A percentile compares a stretch with the other conserved stretches of the same genome.
These are phyloP conservation scores for Tychaedon coryphoeus DNA, from an alignment of 2,113 vertebrate genomes.

Conservation along the genomic window DNA sequence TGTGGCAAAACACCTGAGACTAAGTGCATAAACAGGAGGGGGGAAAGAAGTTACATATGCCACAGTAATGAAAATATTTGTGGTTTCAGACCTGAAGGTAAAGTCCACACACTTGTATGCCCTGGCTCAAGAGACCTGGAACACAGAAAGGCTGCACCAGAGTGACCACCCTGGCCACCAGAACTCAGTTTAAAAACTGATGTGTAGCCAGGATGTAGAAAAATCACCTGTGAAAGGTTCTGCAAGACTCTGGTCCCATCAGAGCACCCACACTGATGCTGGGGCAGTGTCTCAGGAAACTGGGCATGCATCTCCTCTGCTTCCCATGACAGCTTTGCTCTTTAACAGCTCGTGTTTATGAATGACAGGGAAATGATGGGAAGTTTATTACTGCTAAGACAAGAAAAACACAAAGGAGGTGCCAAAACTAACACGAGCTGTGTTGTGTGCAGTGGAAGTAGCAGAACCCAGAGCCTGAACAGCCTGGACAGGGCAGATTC, in stretches of 20 bases:
- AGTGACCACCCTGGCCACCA: neutral
- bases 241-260: neutral
- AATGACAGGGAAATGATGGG: neutral
- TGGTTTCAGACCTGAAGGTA: neutral
- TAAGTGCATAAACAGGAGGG: accelerated
- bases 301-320: neutral
- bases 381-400: neutral
- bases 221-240: neutral
- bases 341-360: neutral
- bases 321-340: neutral
- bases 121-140: neutral
- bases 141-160: neutral
- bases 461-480: neutral
- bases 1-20: neutral
- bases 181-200: neutral
- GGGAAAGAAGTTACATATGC: neutral
- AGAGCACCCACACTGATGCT: neutral
- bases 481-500: accelerated
- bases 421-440: neutral
- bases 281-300: neutral
- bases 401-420: neutral
- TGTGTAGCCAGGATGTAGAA: neutral
- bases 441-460: neutral
- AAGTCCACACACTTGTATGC: neutral
- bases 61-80: neutral